These are phyloP conservation scores for Mesochorus sp. DNA, from an alignment of 2,888 invertebrate species.

Conservation along the genomic window DNA sequence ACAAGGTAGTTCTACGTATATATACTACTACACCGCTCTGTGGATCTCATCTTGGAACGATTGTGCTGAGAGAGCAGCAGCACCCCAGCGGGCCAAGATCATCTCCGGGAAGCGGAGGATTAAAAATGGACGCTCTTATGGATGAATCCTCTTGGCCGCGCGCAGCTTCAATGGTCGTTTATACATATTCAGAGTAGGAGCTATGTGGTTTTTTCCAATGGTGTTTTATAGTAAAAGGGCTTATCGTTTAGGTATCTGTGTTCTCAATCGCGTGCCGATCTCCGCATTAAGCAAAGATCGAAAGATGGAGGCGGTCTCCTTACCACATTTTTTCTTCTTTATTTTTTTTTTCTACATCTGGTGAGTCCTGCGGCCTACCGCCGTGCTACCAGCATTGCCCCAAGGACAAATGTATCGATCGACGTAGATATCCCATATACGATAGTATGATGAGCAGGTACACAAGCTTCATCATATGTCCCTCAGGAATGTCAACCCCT, in stretches of 20 bases:
- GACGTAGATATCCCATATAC: constrained; percentile 55
- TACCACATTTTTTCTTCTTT: constrained; percentile 7
- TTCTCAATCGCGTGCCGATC: constrained; percentile 67
- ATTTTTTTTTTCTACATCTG: constrained; percentile 58
- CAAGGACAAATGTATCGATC: constrained; percentile 54
- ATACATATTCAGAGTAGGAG: constrained; percentile 37
- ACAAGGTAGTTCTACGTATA: background rate
- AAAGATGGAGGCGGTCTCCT: constrained; percentile 58
- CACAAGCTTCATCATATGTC: constrained; percentile 62
- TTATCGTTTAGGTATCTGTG: constrained; percentile 70
- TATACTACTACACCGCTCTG: background rate
- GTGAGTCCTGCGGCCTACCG: constrained; percentile 34
- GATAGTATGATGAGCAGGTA: constrained; percentile 61
- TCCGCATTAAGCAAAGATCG: constrained; percentile 61
- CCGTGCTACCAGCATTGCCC: constrained; percentile 22
- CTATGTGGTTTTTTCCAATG: constrained; percentile 57
- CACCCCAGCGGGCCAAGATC: constrained; percentile 42
- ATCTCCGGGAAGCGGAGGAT: constrained; percentile 52
- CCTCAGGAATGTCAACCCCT: constrained; percentile 55
- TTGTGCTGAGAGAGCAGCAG: constrained; percentile 27
- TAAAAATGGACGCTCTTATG: constrained; percentile 51
- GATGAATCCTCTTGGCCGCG: constrained; percentile 17
- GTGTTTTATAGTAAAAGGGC: constrained; percentile 69
- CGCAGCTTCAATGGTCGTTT: constrained; percentile 15
- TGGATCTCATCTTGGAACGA: constrained; percentile 27